Conservation (phyloP, 2,888 invertebrate species). For the Xestia xanthographa region DNA sequence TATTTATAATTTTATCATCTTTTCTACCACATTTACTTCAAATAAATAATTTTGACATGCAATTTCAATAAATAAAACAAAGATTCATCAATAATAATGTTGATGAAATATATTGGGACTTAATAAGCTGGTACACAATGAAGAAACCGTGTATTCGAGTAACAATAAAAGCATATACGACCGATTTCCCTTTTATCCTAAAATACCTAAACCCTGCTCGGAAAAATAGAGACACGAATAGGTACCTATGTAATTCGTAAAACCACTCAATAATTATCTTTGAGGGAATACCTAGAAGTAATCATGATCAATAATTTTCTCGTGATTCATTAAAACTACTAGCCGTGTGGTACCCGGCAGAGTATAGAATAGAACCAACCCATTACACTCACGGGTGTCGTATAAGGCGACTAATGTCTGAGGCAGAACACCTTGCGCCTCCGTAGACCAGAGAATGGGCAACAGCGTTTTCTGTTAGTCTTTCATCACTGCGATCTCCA, state of each 20-base stretch:
- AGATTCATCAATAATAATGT: neutral
- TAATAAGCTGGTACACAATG: neutral
- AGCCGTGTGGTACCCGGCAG: too few relatives aligned
- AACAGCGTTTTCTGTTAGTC: too few relatives aligned
- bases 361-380: too few relatives aligned
- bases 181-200: neutral
- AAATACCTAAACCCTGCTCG: neutral
- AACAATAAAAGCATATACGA: neutral
- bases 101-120: neutral
- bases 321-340: neutral
- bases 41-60: too few relatives aligned
- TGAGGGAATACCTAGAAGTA: slow-evolving; percentile 14
- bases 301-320: slow-evolving; percentile 9
- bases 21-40: too few relatives aligned
- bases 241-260: neutral
- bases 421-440: too few relatives aligned
- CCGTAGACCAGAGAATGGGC: too few relatives aligned
- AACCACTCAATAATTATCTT: neutral
- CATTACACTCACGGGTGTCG: too few relatives aligned
- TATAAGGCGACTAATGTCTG: too few relatives aligned
- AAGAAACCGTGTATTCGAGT: neutral
- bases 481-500: too few relatives aligned
- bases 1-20: too few relatives aligned
- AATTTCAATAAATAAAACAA: neutral
- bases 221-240: neutral